Conservation (phyloP, 2,113 vertebrate genomes). For the Trematocara variabile region DNA sequence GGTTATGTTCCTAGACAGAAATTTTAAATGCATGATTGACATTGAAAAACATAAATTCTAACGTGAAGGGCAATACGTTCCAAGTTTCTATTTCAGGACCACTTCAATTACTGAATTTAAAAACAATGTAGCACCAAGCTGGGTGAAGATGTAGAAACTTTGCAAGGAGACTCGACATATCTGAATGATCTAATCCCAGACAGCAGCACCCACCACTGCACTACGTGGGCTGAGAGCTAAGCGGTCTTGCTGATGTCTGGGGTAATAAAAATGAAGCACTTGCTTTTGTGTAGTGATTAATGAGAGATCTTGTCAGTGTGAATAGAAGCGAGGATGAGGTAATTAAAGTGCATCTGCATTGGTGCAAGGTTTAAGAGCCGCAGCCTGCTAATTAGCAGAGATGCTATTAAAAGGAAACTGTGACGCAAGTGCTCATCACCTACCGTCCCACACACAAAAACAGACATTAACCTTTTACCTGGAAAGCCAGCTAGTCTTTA, state of each 20-base stretch:
- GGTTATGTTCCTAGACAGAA: background rate
- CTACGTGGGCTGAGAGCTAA: background rate
- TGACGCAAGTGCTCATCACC: background rate
- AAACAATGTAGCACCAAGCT: background rate
- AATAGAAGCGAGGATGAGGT: slow-evolving; percentile 14
- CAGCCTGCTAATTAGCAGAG: slow-evolving; percentile 5
- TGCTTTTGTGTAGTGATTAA: slow-evolving; percentile 38
- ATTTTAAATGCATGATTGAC: background rate
- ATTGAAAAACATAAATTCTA: background rate
- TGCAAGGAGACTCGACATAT: background rate
- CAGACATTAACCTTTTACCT: background rate
- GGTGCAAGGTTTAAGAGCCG: slow-evolving; percentile 7
- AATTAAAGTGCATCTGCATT: slow-evolving; percentile 28
- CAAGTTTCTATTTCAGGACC: background rate
- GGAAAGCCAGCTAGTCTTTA: background rate
- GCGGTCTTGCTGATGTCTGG: slow-evolving; percentile 6
- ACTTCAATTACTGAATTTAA: background rate
- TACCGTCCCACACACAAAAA: background rate
- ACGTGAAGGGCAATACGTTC: background rate
- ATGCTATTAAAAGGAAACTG: slow-evolving; percentile 1
- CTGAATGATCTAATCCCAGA: background rate
- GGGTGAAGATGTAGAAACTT: background rate
- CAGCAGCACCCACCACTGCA: background rate
- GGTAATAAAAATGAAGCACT: slow-evolving; percentile 17
- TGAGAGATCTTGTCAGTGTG: slow-evolving; percentile 21